Base-by-base conservation (phyloP, 92 coral and sea anemone species). In the Phymanthus crucifer region DNA sequence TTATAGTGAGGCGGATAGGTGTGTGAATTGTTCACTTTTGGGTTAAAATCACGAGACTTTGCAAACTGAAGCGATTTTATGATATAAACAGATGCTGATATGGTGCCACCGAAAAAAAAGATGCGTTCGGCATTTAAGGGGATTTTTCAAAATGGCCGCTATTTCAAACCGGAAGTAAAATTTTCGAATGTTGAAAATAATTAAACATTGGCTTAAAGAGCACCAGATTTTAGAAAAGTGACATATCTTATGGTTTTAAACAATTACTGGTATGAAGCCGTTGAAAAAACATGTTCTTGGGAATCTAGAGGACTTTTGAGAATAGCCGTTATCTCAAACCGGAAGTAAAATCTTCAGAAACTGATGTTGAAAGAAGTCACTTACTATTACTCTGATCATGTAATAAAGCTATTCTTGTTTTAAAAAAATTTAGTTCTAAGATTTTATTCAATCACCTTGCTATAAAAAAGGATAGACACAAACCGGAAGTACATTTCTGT, bases 1-100 rank as follows among this genome's bases (percentile, higher is more conserved):
- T n/a, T n/a, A n/a, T 54, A 54, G 64, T 54, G 64, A 54, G 64
- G 64, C 64, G 24, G 64, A 54, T 54, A 52, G 27, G 61, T 52
- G 61, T 1, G 26, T 5, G 1, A 52, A 52, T 52, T 52, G 61
- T 52, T 52, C 61, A n/a, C 67, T 58, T 58, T 58, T 3, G 33
- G 67, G 67, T 58, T 58, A 52, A 52, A 52, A 52, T 52, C 24
- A 18, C 10, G 61, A 18, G 18, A 52, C 61, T 52, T 52, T 52
- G 61, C 26, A 7, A 52, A 52, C 3, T 52, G 61, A 52, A 1
- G 27, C 4, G 2, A 4, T 52, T 52, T 52, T 18, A 52, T 52
- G 61, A 6, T 52, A 52, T 5, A 52, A 52, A 52, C 18, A 52
- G 8, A 52, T 52, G 18, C 61, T 52, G 61, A 52, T 17, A 52